phyloP scores from a whole-genome alignment of 2,797 vertebrate genomes.

The Takifugu rubripes region DNA sequence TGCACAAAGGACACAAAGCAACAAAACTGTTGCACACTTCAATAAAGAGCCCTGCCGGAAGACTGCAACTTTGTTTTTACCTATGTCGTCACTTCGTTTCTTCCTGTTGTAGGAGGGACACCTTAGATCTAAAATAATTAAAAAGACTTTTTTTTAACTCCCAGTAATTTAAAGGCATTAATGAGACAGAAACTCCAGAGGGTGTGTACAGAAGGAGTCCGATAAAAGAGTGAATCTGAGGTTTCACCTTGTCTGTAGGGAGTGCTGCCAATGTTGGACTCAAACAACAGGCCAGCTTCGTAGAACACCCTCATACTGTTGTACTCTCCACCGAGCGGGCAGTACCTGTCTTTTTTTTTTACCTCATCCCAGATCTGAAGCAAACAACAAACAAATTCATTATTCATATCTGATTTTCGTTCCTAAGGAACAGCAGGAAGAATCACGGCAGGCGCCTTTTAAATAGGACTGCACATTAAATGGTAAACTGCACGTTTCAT shows the following conservation, averaged over 20 bases:
- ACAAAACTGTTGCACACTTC: not conserved
- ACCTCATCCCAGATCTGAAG: conserved; percentile 82
- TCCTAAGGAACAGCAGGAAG: no score
- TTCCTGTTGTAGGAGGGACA: not conserved
- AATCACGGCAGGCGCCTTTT: no score
- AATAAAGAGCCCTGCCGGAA: no score
- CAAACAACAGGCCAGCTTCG: conserved; percentile 81
- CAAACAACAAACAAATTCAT: not conserved
- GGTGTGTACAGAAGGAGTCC: not conserved
- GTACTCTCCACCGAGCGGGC: conserved; percentile 81
- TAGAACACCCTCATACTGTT: conserved; percentile 79
- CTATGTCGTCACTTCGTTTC: not conserved
- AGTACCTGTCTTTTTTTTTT: conserved; percentile 81
- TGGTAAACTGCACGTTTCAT: not conserved
- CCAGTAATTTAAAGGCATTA: not conserved
- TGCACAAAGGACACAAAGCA: not conserved
- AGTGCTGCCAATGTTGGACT: conserved; percentile 59
- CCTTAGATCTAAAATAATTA: not conserved
- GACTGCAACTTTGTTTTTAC: not conserved
- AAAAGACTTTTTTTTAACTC: not conserved
- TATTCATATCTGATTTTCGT: no score
- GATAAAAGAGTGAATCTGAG: no score
- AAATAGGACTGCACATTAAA: not conserved
- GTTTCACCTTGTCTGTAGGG: conserved; percentile 64
- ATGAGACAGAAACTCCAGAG: not conserved